phyloP scores from a whole-genome alignment of 1,140 invertebrate species.

The Ladona fulva region DNA sequence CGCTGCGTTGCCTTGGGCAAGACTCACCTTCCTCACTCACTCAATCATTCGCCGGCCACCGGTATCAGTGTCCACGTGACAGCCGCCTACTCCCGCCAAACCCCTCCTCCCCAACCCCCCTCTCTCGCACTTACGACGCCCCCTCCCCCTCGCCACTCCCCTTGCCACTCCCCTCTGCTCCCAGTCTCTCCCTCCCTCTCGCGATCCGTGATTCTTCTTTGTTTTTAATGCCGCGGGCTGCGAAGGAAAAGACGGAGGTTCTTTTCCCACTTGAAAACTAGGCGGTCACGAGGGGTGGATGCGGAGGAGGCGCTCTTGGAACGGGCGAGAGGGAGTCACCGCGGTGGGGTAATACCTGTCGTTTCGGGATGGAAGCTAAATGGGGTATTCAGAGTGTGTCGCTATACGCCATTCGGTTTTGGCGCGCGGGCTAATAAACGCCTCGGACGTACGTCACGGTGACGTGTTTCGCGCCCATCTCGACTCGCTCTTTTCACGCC shows the following conservation, averaged over 20 bases:
- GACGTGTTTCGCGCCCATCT: too few relatives aligned
- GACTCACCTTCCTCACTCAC: background rate
- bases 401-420: too few relatives aligned
- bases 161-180: background rate
- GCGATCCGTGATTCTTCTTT: background rate
- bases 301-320: too few relatives aligned
- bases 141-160: background rate
- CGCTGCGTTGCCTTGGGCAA: background rate
- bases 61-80: conserved; percentile 2
- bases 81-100: background rate
- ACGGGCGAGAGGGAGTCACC: too few relatives aligned
- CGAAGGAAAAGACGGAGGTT: background rate
- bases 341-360: too few relatives aligned
- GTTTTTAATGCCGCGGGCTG: background rate
- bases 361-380: too few relatives aligned
- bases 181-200: background rate
- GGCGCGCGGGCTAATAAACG: too few relatives aligned
- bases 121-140: too few relatives aligned
- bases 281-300: background rate
- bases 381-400: too few relatives aligned
- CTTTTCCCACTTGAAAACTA: background rate
- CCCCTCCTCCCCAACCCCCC: background rate
- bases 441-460: too few relatives aligned
- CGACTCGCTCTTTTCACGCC: too few relatives aligned
- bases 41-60: background rate